These are phyloP conservation scores for Drosophila simulans DNA, from an alignment of 1,140 invertebrate genomes.

Conservation along the genomic window DNA sequence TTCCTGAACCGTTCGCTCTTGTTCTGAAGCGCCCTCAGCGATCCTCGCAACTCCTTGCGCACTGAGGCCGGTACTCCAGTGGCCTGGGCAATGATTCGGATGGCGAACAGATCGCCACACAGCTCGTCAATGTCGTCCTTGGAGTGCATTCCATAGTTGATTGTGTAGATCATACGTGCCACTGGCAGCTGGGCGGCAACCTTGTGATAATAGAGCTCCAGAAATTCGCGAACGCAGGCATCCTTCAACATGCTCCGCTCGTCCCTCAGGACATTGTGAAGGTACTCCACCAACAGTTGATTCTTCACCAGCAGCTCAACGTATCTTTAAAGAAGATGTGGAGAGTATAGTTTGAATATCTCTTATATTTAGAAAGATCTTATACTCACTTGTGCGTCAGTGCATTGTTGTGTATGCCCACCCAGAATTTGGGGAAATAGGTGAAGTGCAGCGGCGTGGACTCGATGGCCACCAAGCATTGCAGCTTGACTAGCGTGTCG, in stretches of 20 bases:
- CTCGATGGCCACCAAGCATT: slow-evolving; percentile 82
- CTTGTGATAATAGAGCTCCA: slow-evolving; percentile 83
- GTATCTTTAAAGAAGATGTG: slow-evolving; percentile 52
- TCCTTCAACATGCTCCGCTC: slow-evolving; percentile 81
- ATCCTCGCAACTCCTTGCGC: slow-evolving; percentile 78
- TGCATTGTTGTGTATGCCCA: slow-evolving; percentile 83
- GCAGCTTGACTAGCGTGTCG: slow-evolving; percentile 79
- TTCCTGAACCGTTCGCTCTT: slow-evolving; percentile 76
- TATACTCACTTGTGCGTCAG: slow-evolving; percentile 80
- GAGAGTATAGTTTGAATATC: too few species aligned
- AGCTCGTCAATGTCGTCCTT: slow-evolving; percentile 83
- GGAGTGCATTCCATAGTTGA: slow-evolving; percentile 81
- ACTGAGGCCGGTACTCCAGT: slow-evolving; percentile 79
- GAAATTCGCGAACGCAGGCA: slow-evolving; percentile 74
- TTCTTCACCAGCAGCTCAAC: slow-evolving; percentile 77
- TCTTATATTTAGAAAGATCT: too few species aligned
- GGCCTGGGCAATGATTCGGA: slow-evolving; percentile 79
- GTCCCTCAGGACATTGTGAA: slow-evolving; percentile 76
- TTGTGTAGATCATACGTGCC: slow-evolving; percentile 80
- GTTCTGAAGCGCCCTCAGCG: slow-evolving; percentile 69
- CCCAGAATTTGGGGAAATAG: slow-evolving; percentile 84
- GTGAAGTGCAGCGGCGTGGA: slow-evolving; percentile 82
- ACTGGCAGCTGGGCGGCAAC: slow-evolving; percentile 74
- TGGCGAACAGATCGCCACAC: slow-evolving; percentile 84
- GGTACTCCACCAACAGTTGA: slow-evolving; percentile 76